Conservation (phyloP, 1,140 invertebrate species). For the Apocrypta bakeri region DNA sequence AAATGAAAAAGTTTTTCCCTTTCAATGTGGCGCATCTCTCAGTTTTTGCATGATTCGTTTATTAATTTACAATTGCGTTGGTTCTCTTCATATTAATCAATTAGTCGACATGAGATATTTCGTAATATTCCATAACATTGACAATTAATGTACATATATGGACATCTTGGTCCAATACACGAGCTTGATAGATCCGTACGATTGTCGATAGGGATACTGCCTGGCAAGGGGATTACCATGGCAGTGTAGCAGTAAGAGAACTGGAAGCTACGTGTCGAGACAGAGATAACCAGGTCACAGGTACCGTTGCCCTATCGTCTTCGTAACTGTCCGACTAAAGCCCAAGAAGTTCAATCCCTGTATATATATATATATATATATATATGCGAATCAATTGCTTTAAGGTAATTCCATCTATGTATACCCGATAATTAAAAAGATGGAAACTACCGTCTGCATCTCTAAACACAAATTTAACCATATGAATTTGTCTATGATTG, state of each 20-base stretch:
- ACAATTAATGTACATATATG: background rate
- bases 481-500: too few relatives aligned
- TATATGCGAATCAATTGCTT: background rate
- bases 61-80: too few relatives aligned
- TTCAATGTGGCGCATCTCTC: too few relatives aligned
- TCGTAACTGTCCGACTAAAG: background rate
- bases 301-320: background rate
- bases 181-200: background rate
- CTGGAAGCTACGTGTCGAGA: background rate
- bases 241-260: background rate
- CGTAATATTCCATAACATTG: background rate
- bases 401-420: background rate
- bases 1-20: too few relatives aligned
- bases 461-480: too few relatives aligned
- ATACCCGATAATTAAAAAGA: too few relatives aligned
- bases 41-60: too few relatives aligned
- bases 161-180: background rate
- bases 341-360: constrained; percentile 32
- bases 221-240: constrained; percentile 9
- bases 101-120: background rate
- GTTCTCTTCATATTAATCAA: too few relatives aligned
- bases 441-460: too few relatives aligned
- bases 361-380: too few relatives aligned
- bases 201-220: constrained; percentile 20
- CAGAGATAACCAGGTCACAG: background rate